Conservation (phyloP, 2,113 vertebrate species). For the Talpa occidentalis region DNA sequence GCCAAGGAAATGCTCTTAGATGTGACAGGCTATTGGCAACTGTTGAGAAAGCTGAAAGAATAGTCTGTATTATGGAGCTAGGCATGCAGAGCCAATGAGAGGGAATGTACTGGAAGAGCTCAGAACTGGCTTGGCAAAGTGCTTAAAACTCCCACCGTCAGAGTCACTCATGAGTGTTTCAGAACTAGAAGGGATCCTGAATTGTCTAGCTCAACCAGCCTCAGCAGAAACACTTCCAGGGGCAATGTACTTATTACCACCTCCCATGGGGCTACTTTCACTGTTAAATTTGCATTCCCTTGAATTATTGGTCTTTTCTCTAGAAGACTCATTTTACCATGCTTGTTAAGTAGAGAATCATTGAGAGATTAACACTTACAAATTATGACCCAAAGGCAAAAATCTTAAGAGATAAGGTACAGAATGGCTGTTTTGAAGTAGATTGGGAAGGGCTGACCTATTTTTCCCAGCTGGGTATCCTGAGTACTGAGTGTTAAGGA, state of each 20-base stretch:
- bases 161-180: background rate
- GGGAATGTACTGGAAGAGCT: background rate
- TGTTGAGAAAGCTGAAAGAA: constrained; percentile 32
- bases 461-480: background rate
- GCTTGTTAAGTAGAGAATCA: background rate
- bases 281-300: constrained; percentile 13
- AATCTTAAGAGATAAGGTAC: background rate
- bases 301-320: background rate
- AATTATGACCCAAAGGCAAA: constrained; percentile 38
- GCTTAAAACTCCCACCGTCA: background rate
- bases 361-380: constrained; percentile 24
- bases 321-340: constrained; percentile 26
- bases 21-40: background rate
- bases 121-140: constrained; percentile 9
- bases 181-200: constrained; percentile 42
- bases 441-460: background rate
- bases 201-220: background rate
- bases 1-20: constrained; percentile 47
- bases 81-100: background rate
- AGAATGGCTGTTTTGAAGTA: constrained; percentile 32
- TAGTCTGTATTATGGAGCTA: background rate
- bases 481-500: background rate
- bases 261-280: background rate
- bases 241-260: background rate
- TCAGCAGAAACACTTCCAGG: background rate